Evolutionary conservation across 2,797 vertebrate genomes (phyloP), one percentile per base, ranked within the genome.

Genomic region (Sebastes vulpes): DNA sequence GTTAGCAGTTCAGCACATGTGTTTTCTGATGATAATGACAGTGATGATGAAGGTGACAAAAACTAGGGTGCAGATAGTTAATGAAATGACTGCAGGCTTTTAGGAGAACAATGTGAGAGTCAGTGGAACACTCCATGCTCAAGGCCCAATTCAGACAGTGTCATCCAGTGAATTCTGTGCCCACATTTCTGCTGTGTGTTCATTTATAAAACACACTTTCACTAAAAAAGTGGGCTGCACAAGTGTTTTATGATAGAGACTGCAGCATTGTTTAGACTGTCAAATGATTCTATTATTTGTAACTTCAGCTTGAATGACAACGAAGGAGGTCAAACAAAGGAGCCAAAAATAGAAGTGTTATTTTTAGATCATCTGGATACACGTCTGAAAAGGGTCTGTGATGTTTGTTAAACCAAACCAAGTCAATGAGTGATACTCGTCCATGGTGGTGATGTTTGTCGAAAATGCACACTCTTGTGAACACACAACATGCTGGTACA

Each of bases 401-500:
- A 82, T 82, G 71, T 65, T 86, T 78, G 88, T 95, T 89, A 93
- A 92, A 89, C 69, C 77, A 89, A 89, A 93, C 68, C 63, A 83
- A 65, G 83, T 83, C 70, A 77, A 81, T 88, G 79, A 87, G 86
- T 90, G 60, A 79, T 1, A 66, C 77, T 90, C 38, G 38, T 86
- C 64, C 65, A 53, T 7, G 4, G 70, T 84, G 83, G 58, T 91
- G 89, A 80, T 85, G 85, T 87, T 84, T 82, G 70, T 91, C 72
- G 81, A 87, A 88, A 90, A 93, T 79, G 74, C 77, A 79, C 88
- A 91, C 81, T 75, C 38, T 9, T 9, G 88, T 94, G 81, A 94
- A 94, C 89, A 95, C 77, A 94, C 81, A 94, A 86, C 95, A 95
- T 95, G 95, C 95, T 77, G 82, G 82, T 65, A 82, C 32, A 65